Base-by-base conservation (phyloP, 2,113 vertebrate species). In the Vulpes ferrilata region DNA sequence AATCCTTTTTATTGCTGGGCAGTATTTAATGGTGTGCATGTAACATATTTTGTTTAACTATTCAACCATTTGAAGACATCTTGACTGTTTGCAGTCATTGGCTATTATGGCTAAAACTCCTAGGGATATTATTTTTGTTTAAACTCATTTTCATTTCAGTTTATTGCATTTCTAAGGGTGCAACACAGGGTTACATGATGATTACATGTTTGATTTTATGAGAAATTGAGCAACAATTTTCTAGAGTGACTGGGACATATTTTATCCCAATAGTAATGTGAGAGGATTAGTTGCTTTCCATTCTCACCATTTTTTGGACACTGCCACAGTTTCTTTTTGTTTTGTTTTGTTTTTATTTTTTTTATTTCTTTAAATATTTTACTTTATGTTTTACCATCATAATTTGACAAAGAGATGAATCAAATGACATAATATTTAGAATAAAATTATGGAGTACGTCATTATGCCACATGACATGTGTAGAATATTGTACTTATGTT, bases 401-500 rank as follows among this genome's bases (percentile, higher is more conserved):
- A 80, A 94, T 7, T 64, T 93, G 60, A 80, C 80, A 83, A 97
- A 95, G 60, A 74, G 65, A 88, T 89, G 76, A 98, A 64, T 51
- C 48, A 67, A 95, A 60, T 87, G n/a, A 74, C 25, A 12, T 3
- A 2, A 76, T 53, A 92, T 87, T 96, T 30, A 48, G 86, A 87
- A 91, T 95, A 95, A 88, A 80, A 97, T n/a, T 84, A 90, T 94
- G 90, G 53, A 97, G 90, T 85, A 20, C 12, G 12, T 89, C 93
- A 74, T 78, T 84, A 51, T 78, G 84, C 32, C 59, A 48, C 35
- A 57, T 3, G 53, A 78, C 86, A 85, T 35, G 16, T 67, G 76
- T 60, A 91, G 78, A 25, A 69, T 15, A 82, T 30, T 95, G 16
- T 69, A 30, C 67, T 90, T 38, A 16, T 15, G 64, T 84, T 97